phyloP scores from a whole-genome alignment of 2,113 vertebrate species.

The Diphyllodes magnificus region DNA sequence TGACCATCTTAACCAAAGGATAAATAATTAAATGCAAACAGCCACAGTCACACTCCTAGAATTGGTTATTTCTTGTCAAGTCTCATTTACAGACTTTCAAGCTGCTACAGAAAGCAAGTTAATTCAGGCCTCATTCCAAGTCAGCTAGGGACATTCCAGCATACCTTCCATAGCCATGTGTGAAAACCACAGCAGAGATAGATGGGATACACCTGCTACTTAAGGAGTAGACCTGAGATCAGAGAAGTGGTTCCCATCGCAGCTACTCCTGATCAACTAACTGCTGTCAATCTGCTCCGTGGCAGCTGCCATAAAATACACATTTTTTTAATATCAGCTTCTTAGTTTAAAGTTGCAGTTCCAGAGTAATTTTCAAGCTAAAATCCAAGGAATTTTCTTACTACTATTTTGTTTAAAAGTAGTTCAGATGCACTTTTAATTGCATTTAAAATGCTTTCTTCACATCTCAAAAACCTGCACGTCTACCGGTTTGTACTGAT shows the following conservation, averaged over 20 bases:
- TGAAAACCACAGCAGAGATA: neutral
- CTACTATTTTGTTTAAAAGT: neutral
- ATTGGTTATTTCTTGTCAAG: neutral
- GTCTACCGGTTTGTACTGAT: neutral
- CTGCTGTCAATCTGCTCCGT: neutral
- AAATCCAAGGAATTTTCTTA: neutral
- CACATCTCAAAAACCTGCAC: neutral
- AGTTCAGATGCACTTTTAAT: neutral
- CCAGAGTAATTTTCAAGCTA: neutral
- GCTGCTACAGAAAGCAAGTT: neutral
- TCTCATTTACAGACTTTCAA: neutral
- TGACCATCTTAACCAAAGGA: neutral
- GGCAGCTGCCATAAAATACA: neutral
- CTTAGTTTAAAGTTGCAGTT: neutral
- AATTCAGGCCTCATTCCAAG: neutral
- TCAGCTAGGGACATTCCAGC: neutral
- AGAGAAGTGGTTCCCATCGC: neutral
- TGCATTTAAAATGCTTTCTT: neutral
- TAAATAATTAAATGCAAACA: neutral
- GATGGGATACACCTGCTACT: neutral
- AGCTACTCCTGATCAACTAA: neutral
- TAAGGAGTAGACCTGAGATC: neutral
- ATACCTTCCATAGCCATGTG: neutral
- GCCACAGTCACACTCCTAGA: neutral
- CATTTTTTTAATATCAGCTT: neutral